Evolutionary conservation across 2,888 invertebrate species (phyloP).

Genomic region (Alviniconcha strummeri): DNA sequence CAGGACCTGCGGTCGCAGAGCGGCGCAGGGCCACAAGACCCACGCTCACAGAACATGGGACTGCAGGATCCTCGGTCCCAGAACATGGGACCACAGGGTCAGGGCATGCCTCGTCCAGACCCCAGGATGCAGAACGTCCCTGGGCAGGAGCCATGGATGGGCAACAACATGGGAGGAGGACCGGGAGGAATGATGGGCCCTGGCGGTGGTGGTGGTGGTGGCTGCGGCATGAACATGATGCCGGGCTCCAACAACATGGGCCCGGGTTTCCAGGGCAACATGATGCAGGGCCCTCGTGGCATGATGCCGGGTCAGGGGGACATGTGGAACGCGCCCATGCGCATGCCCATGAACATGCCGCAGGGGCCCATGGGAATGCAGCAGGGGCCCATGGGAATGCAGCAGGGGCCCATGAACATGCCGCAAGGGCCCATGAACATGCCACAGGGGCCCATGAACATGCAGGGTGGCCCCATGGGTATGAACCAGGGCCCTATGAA

Average conservation of each 20-base stretch:
- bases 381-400: conserved; percentile 20
- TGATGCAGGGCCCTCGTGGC: conserved; percentile 20
- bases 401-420: conserved; percentile 33
- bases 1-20: conserved; percentile 1
- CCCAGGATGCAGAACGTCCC: conserved; percentile 12
- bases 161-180: conserved; percentile 27
- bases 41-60: conserved; percentile 39
- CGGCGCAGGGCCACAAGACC: conserved; percentile 37
- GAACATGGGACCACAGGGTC: conserved; percentile 12
- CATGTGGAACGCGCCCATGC: conserved; percentile 14
- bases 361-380: conserved; percentile 23
- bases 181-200: conserved; percentile 18
- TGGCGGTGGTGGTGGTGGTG: conserved; percentile 11
- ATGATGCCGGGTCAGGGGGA: conserved; percentile 26
- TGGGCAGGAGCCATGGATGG: conserved; percentile 13
- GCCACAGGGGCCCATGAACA: conserved; percentile 38
- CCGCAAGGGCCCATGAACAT: conserved; percentile 34
- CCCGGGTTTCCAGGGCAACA: conserved; percentile 22
- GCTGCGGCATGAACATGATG: conserved; percentile 32
- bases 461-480: conserved; percentile 41
- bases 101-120: conserved; percentile 17
- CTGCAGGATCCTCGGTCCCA: conserved; percentile 36
- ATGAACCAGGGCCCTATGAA: conserved; percentile 25
- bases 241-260: conserved; percentile 26
- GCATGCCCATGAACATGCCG: conserved; percentile 29